These are phyloP conservation scores for Panopea generosa DNA, from an alignment of 2,888 invertebrate species.

Conservation along the genomic window DNA sequence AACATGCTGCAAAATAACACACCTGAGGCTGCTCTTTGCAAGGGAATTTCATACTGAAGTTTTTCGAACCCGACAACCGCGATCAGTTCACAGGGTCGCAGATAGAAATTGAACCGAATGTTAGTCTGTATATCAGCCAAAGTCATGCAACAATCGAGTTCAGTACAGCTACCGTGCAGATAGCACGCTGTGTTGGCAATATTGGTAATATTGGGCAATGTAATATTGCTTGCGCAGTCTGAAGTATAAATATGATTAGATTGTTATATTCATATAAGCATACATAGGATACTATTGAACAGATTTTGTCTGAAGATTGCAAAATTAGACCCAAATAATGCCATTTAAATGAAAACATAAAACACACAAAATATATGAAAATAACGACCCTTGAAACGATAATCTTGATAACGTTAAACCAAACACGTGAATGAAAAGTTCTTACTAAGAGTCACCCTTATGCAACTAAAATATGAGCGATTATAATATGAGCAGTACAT, in stretches of 20 bases:
- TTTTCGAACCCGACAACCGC: slow-evolving; percentile 46
- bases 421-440: no score
- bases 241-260: slow-evolving; percentile 1
- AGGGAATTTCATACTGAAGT: slow-evolving; percentile 19
- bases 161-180: slow-evolving; percentile 40
- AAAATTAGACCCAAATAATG: no score
- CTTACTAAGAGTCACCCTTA: no score
- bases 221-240: slow-evolving; percentile 19
- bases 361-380: slow-evolving; percentile 4
- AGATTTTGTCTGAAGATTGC: no score
- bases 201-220: slow-evolving; percentile 34
- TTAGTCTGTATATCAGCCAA: slow-evolving; percentile 33
- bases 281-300: no score
- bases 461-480: no score
- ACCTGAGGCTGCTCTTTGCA: background rate
- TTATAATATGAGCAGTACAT: no score
- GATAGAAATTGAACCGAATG: slow-evolving; percentile 35
- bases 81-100: slow-evolving; percentile 48
- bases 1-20: no score
- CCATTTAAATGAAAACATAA: no score
- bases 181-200: slow-evolving; percentile 30
- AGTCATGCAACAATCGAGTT: slow-evolving; percentile 47
- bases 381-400: no score
- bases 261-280: no score
- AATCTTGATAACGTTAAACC: no score